phyloP scores from a whole-genome alignment of 2,113 vertebrate species.

The Serinus canaria region DNA sequence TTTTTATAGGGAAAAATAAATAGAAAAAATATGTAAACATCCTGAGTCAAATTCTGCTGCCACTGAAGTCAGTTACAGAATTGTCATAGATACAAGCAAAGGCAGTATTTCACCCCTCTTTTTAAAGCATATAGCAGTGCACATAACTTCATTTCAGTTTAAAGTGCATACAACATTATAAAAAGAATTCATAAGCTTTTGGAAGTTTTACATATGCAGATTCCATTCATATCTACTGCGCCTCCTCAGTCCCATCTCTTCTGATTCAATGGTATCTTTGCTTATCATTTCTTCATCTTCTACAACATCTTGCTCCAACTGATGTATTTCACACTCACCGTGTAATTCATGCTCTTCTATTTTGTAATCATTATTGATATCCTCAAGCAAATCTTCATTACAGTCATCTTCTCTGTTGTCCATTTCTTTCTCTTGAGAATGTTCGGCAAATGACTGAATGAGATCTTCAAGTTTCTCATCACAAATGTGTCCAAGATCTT shows the following conservation, averaged over 20 bases:
- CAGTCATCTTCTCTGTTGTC: neutral
- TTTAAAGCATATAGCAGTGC: constrained; percentile 38
- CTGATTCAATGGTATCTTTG: neutral
- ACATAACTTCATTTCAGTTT: constrained; percentile 26
- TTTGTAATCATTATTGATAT: neutral
- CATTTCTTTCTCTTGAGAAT: constrained; percentile 31
- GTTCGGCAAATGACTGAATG: constrained; percentile 77
- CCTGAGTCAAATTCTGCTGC: constrained; percentile 19
- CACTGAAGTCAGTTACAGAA: constrained; percentile 13
- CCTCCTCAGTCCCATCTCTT: constrained; percentile 70
- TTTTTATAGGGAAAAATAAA: constrained; percentile 60
- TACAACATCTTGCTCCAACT: constrained; percentile 31
- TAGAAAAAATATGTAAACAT: constrained; percentile 57
- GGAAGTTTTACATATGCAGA: neutral
- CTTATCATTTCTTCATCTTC: constrained; percentile 42
- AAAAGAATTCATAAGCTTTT: neutral
- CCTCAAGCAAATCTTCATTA: constrained; percentile 7
- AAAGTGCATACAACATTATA: constrained; percentile 52
- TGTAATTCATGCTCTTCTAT: constrained; percentile 24
- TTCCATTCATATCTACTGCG: constrained; percentile 79
- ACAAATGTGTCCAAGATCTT: constrained; percentile 68
- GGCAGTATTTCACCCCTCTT: neutral
- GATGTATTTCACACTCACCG: constrained; percentile 25
- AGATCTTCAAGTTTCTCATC: constrained; percentile 82
- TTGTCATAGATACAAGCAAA: neutral